Base-by-base conservation (phyloP, 2,888 invertebrate species). In the Agrochola lota region DNA sequence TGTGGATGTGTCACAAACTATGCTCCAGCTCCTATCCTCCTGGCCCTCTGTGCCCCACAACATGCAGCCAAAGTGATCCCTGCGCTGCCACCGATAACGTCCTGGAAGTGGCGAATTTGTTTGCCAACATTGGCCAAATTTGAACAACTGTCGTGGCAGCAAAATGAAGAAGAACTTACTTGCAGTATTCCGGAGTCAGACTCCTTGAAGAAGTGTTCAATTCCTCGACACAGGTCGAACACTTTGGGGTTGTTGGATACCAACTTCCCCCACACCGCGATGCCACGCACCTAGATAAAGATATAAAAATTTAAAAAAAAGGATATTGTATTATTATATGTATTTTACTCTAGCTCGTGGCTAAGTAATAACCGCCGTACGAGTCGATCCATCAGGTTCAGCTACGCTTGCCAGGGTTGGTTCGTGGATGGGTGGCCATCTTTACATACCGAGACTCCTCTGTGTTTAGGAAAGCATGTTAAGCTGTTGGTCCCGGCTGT, bases 231-330 rank as follows among this genome's bases (percentile, higher is more conserved):
- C n/a, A 96, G 83, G 60, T 96, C 96, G 35, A 94, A 94, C 2
- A 96, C 94, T 64, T 95, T 95, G 0, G 95, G 93, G 63, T 94
- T 93, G 0, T 70, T 80, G 0, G 96, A 95, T 2, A 95, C 62
- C 83, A 96, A 81, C 84, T 94, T 95, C 0, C 96, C 96, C 96
- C 96, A 96, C 0, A 96, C 96, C 0, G 96, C 95, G 59, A 96
- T 95, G 2, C 95, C 95, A 1, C 94, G 92, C 15, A 92, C 91
- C 96, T 96, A 9, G 20, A 43, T 11, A 7, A 80, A n/a, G 2
- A 15, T 40, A 64, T 4, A 12, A 7, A 52, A 52, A n/a, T n/a
- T n/a, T n/a, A 23, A 52, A 52, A 0, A 52, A 64, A 46, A 12
- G 15, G 15, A 46, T 5, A 46, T 46, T 46, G 35, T 35, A 35